Conservation (phyloP, 2,888 invertebrate genomes). For the Odiellus spinosus region DNA sequence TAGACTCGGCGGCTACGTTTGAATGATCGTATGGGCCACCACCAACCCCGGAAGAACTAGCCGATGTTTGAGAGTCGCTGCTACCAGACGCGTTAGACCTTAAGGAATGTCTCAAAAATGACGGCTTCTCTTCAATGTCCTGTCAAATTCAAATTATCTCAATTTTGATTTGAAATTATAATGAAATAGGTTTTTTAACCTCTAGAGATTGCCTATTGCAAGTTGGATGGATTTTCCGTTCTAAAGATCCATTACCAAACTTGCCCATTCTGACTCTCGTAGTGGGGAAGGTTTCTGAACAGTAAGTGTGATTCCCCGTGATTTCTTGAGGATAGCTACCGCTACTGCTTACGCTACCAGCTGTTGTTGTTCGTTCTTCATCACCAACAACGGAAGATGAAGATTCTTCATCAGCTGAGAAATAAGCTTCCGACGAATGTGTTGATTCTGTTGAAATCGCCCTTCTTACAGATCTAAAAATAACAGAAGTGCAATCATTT, state of each 20-base stretch:
- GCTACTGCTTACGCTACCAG: neutral
- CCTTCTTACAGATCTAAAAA: slow-evolving; percentile 27
- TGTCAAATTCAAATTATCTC: neutral
- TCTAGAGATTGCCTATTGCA: too few relatives aligned
- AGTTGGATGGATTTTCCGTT: too few relatives aligned
- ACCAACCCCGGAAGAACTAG: slow-evolving; percentile 1
- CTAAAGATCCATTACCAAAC: too few relatives aligned
- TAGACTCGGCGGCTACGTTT: slow-evolving; percentile 14
- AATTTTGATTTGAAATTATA: too few relatives aligned
- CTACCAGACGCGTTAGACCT: too few relatives aligned
- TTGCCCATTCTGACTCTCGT: neutral
- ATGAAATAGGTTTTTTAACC: too few relatives aligned
- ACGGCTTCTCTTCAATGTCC: neutral
- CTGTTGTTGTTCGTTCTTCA: neutral
- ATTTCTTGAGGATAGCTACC: neutral
- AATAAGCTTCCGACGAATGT: slow-evolving; percentile 72
- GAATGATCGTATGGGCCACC: slow-evolving; percentile 13
- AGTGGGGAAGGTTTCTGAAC: neutral
- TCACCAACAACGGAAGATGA: slow-evolving; percentile 11
- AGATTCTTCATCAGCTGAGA: slow-evolving; percentile 75
- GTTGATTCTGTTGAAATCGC: slow-evolving; percentile 72
- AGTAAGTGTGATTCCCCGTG: too few relatives aligned
- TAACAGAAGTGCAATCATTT: too few relatives aligned
- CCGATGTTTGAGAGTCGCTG: too few relatives aligned
- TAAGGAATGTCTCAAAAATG: neutral